phyloP scores from a whole-genome alignment of 2,113 vertebrate genomes.

The Pterocles gutturalis region DNA sequence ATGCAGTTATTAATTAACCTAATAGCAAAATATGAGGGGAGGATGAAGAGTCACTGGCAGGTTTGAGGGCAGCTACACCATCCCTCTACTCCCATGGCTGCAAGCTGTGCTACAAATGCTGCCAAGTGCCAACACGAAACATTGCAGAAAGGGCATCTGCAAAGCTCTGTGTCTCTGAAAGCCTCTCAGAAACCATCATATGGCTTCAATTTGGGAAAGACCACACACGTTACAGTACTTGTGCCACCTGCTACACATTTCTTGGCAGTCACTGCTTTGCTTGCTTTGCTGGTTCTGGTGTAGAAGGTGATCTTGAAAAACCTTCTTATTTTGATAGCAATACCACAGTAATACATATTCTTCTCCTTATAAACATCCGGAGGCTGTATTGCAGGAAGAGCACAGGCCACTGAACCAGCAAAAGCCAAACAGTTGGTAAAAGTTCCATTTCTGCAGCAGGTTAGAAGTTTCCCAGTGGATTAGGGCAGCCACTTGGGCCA shows the following conservation, averaged over 20 bases:
- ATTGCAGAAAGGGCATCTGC: neutral
- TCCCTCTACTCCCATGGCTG: fast-evolving
- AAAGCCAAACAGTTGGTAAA: neutral
- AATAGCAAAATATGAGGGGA: neutral
- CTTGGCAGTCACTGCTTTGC: neutral
- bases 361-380: neutral
- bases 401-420: neutral
- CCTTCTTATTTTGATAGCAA: neutral
- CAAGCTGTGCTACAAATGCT: neutral
- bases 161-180: neutral
- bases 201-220: neutral
- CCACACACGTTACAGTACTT: neutral
- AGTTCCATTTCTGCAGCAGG: neutral
- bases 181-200: neutral
- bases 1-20: neutral
- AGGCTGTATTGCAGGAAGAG: neutral
- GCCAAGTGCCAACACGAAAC: neutral
- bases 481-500: neutral
- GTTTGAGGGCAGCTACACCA: neutral
- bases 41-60: neutral
- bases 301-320: neutral
- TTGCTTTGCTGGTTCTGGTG: neutral
- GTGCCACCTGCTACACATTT: neutral
- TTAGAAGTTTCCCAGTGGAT: neutral
- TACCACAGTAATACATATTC: neutral